phyloP scores from a whole-genome alignment of 2,888 invertebrate species.

The Coremacera marginata region DNA sequence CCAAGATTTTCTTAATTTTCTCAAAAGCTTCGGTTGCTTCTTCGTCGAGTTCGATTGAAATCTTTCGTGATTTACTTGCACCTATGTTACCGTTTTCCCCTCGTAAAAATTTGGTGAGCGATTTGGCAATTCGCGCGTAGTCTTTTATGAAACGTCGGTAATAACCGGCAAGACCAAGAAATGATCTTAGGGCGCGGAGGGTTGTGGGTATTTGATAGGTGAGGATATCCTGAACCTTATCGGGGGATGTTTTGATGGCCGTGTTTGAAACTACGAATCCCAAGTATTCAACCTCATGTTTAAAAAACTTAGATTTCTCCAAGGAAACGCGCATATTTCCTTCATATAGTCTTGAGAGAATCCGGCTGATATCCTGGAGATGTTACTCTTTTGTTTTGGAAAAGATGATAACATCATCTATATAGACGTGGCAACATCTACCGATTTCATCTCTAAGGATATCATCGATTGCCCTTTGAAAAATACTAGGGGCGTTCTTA shows the following conservation, averaged over 20 bases:
- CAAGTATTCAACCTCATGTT: constrained; percentile 33
- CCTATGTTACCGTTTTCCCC: constrained; percentile 41
- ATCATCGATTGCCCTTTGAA: constrained; percentile 42
- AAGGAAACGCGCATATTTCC: too few species aligned
- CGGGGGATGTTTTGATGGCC: constrained; percentile 38
- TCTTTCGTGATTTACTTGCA: constrained; percentile 38
- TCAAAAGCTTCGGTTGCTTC: constrained; percentile 43
- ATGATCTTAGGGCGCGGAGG: too few species aligned
- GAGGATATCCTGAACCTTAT: constrained; percentile 39
- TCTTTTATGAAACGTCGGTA: too few species aligned
- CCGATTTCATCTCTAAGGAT: constrained; percentile 37
- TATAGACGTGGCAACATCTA: constrained; percentile 33
- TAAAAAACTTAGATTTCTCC: too few species aligned
- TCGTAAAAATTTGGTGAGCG: constrained; percentile 39
- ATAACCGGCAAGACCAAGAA: too few species aligned
- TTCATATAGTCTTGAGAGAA: too few species aligned
- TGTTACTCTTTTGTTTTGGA: too few species aligned
- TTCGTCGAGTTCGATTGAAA: constrained; percentile 32
- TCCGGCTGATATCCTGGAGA: too few species aligned
- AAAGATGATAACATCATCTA: too few species aligned
- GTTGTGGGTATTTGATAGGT: constrained; percentile 30
- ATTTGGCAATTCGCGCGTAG: constrained; percentile 33
- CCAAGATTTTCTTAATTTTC: constrained; percentile 35
- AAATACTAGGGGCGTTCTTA: too few species aligned
- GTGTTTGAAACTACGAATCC: constrained; percentile 40